Evolutionary conservation across 2,113 vertebrate genomes (phyloP), one percentile per base, ranked within the genome.

Genomic region (Stegostoma tigrinum): DNA sequence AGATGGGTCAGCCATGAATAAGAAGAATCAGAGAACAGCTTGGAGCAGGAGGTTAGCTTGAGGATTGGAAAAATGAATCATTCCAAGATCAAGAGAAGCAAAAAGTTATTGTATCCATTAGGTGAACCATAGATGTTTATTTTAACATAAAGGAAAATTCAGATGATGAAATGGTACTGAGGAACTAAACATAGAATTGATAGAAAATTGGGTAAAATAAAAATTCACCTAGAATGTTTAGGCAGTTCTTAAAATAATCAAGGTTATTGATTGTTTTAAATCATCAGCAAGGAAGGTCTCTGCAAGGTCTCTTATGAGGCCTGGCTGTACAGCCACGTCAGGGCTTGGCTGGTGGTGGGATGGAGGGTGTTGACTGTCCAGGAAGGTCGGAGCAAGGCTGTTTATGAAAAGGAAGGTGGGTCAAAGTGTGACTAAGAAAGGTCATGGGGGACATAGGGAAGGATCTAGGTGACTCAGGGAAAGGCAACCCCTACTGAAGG

Each of bases 51-150:
- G 52, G 52, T 90, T 61, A 90, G 48, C 27, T 61, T 12, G 30
- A 90, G 87, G 87, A 17, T 90, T 90, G 30, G 83, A 61, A 30
- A 90, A 90, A 61, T 90, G 23, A 90, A 90, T 90, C 87, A 61
- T 61, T 64, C 21, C 87, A 90, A 17, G 48, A 52, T 27, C 27
- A 52, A 90, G 2, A 52, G 52, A n/a, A 89, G 61, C 86, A 89
- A 61, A 89, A 8, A 30, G 86, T 89, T 52, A 2, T 23, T 87
- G 19, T 24, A 14, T 10, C 48, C n/a, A 12, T 80, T 27, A 89
- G 86, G 86, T 55, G 48, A 89, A 34, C 61, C 14, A 3, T 30
- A 89, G 10, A 34, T 48, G 86, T 61, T 27, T 89, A 48, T 30
- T 89, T 55, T 55, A 89, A 34, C 52, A 89, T 27, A 87, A 23